Evolutionary conservation across 2,113 vertebrate species (phyloP), one percentile per base, ranked within the genome.

Genomic region (Calonectris borealis): DNA sequence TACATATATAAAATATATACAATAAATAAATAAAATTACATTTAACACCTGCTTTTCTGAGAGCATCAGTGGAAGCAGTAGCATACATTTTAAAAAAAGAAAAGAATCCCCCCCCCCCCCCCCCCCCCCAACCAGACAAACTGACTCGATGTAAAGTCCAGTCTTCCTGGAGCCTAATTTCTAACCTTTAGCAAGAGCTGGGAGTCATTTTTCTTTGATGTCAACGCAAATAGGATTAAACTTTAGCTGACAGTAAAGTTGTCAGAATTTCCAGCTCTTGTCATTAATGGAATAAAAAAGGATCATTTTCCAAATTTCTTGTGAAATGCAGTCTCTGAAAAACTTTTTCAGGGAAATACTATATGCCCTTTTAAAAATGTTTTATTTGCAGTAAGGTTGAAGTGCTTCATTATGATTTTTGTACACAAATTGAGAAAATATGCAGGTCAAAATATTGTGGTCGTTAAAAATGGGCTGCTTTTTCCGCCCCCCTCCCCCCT

Each of bases 101-200:
- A 29, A 72, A 13, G 57, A 64, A 5, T 11, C 1, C 4, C 9
- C 40, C 40, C 13, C 5, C 7, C 4, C 11, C 7, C 1, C 4
- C 9, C 40, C 40, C 13, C 5, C 7, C 4, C 11, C 7, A 20
- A 70, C 2, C 32, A 42, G 15, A 16, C 25, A 11, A 21, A n/a
- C 4, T 54, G 52, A 72, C 15, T 55, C 29, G 40, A 0, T 46
- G 5, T 52, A 7, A 79, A 61, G 4, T 58, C n/a, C 20, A 14
- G 16, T 62, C 34, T 83, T 85, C 34, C n/a, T 58, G 29, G 57
- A 90, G 17, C 17, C 38, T 46, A 8, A 66, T 75, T 83, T 79
- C 9, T 75, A 55, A 62, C n/a, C 14, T 79, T 51, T 34, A 65
- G 42, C 26, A 78, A 81, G 17, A 86, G 12, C 38, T 86, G n/a